These are phyloP conservation scores for Platycercus adscitus DNA, from an alignment of 2,113 vertebrate species.

Conservation along the genomic window DNA sequence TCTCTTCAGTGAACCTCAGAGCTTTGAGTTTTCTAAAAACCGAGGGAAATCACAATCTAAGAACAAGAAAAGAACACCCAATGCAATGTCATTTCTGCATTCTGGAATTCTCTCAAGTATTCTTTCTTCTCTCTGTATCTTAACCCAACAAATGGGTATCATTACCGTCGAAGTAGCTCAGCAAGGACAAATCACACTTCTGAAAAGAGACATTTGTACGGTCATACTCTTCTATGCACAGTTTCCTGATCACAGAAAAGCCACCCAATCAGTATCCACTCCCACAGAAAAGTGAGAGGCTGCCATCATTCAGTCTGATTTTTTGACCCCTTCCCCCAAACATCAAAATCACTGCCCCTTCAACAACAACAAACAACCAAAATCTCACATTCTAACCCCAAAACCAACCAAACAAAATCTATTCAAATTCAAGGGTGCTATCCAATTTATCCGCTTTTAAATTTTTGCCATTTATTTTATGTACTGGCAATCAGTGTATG, in stretches of 20 bases:
- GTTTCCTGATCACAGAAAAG: background rate
- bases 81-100: background rate
- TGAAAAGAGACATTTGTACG: background rate
- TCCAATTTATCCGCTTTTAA: background rate
- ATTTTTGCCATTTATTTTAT: background rate
- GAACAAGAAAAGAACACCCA: background rate
- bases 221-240: background rate
- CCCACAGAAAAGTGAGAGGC: background rate
- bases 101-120: background rate
- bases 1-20: background rate
- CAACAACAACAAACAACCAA: background rate
- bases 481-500: background rate
- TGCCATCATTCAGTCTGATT: background rate
- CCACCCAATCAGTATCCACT: background rate
- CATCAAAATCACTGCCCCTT: fast-evolving
- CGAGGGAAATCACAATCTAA: background rate
- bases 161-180: background rate
- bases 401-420: fast-evolving
- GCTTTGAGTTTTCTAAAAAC: background rate
- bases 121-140: background rate
- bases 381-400: background rate
- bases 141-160: background rate
- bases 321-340: background rate
- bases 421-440: background rate
- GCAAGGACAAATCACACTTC: background rate